phyloP scores from a whole-genome alignment of 2,888 invertebrate species.

The Agrotis clavis region DNA sequence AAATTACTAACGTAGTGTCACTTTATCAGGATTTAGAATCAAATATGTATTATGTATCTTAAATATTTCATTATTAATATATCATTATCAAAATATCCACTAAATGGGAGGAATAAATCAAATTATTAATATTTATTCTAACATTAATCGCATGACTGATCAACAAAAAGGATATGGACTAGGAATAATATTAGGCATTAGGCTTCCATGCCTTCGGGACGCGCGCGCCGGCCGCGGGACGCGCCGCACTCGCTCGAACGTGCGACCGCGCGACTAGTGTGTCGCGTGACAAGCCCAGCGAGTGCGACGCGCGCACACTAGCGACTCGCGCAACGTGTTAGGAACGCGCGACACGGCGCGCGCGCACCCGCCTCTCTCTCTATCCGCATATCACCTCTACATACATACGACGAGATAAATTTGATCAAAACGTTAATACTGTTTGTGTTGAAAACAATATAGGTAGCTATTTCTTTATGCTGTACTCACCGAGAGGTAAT shows the following conservation, averaged over 20 bases:
- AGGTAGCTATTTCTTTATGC: conserved; percentile 80
- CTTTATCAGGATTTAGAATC: conserved; percentile 92
- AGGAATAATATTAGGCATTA: conserved; percentile 91
- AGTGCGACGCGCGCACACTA: conserved; percentile 29
- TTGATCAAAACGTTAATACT: conserved; percentile 89
- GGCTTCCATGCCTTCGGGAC: conserved; percentile 85
- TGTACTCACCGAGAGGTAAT: conserved; percentile 83
- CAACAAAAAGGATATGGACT: conserved; percentile 92
- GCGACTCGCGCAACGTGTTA: conserved; percentile 20
- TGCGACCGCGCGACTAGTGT: conserved; percentile 41
- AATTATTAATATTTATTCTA: conserved; percentile 91
- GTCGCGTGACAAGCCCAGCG: conserved; percentile 65
- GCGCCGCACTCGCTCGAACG: conserved; percentile 43
- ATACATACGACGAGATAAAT: conserved; percentile 85
- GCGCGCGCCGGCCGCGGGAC: conserved; percentile 67
- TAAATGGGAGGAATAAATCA: conserved; percentile 92
- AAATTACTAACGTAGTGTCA: conserved; percentile 91
- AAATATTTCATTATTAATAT: conserved; percentile 92
- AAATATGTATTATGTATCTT: conserved; percentile 92
- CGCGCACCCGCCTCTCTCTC: conserved; percentile 80
- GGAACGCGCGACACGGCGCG: conserved; percentile 58
- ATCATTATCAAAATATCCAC: conserved; percentile 92
- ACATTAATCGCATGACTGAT: conserved; percentile 91
- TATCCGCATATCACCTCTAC: conserved; percentile 89
- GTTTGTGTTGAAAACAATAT: conserved; percentile 86